Base-by-base conservation (phyloP, 1,140 invertebrate species). In the Drosophila ficusphila region DNA sequence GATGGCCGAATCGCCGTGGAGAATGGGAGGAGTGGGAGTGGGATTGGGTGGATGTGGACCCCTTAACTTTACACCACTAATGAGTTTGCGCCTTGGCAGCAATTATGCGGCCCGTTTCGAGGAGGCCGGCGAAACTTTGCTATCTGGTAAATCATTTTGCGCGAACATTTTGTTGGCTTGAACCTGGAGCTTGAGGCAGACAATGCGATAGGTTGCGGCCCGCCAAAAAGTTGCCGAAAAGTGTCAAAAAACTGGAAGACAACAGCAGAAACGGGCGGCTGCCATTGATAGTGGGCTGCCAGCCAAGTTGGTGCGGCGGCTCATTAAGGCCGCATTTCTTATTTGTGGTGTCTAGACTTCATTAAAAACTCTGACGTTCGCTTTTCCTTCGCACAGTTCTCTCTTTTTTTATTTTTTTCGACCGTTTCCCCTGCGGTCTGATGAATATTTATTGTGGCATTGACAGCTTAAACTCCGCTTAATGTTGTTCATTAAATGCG, bases 291-390 rank as follows among this genome's bases (percentile, higher is more conserved):
- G 78, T 81, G 51, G 62, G 70, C 44, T 61, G 51, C 33, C 44
- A 61, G 53, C 47, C 56, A 56, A 75, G 42, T 82, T 53, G 57
- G 39, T 52, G 18, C 25, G 27, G 31, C 41, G 62, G 82, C 81
- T 65, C 61, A 86, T 86, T 85, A 81, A 42, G 76, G 36, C 21
- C 23, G 27, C 19, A 12, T 61, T 54, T 38, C 34, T 70, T 81
- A 58, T 75, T 72, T 46, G 39, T 47, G 38, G 54, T 54, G 82
- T 88, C 82, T 82, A 88, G 83, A 88, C 82, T 88, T 82, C 61
- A 82, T 88, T 82, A 88, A 78, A 76, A 88, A 68, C 25, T 48
- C 47, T 39, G 42, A 23, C 38, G 12, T 49, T 68, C 14, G 36
- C 23, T 54, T 54, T 44, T 21, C 7, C 14, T 9, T 70, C 34